Evolutionary conservation across 30 jellyfish, hydroid and myxozoan species (phyloP), one percentile per base, ranked within the genome.

Genomic region (Cassiopea xamachana): DNA sequence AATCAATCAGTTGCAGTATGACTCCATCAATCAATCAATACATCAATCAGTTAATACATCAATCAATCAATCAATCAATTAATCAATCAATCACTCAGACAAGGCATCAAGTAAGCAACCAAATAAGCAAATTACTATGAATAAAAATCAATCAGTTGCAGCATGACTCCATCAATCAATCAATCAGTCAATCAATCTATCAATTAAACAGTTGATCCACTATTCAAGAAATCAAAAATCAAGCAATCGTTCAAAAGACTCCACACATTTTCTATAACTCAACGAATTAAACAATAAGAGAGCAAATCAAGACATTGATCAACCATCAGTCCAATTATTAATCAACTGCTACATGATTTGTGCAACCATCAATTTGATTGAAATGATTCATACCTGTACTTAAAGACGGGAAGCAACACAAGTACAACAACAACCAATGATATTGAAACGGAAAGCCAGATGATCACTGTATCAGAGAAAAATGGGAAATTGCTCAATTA

Each of bases 371-470:
- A 17, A 64, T 4, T 64, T 64, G 43, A 9, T 13, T 5, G 15
- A 64, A 14, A 64, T 27, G 2, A 14, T 64, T 5, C 77, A 27
- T 80, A 94, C 98, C 98, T 94, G 93, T 85, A 89, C 89, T 83
- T 94, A 73, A 89, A 96, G 43, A 85, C 79, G 2, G 98, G 98
- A 55, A 90, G 68, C 51, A 94, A 59, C 2, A 94, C 75, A 55
- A 94, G 79, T 18, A 94, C 74, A 0, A 94, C 96, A n/a, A 86
- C 98, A 58, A 94, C 82, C 7, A 94, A 44, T 1, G 98, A 81
- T 48, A 94, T 83, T 46, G 98, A 92, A 44, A 94, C 83, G 27
- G 97, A 75, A 6, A 94, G 84, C n/a, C 93, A 94, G 79, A 94
- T 76, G 27, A 82, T 69, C 27, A 50, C 27, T 7, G 73, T 50